Conservation (phyloP, 2,797 vertebrate genomes). For the Myoxocephalus aenaeus region DNA sequence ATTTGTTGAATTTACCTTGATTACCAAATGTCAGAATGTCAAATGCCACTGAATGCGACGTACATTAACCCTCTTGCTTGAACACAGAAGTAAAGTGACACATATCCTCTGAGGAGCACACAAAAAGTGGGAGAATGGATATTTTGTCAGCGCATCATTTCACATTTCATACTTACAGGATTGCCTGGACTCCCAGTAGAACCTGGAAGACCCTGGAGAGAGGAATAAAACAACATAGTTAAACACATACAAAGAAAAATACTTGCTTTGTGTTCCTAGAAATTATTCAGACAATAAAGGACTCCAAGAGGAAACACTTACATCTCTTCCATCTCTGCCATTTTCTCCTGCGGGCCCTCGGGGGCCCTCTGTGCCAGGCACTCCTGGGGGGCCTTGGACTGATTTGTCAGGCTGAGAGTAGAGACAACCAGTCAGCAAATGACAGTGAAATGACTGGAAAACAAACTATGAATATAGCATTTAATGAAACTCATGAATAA, state of each 20-base stretch:
- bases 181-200: conserved; percentile 79
- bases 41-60: background rate
- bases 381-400: conserved; percentile 82
- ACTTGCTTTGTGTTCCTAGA: background rate
- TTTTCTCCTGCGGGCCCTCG: conserved; percentile 81
- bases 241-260: background rate
- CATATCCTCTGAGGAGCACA: background rate
- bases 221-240: conserved; percentile 14
- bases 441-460: background rate
- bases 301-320: conserved; percentile 62
- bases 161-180: conserved; percentile 75
- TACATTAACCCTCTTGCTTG: background rate
- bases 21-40: background rate
- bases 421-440: conserved; percentile 42
- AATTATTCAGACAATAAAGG: background rate
- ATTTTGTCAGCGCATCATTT: conserved; percentile 4
- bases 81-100: background rate
- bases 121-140: background rate
- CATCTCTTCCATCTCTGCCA: conserved; percentile 86
- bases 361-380: conserved; percentile 79
- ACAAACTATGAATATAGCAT: background rate
- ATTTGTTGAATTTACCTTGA: background rate
- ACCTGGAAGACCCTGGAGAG: conserved; percentile 83
- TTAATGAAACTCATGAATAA: background rate
- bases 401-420: conserved; percentile 82